A percentile compares a stretch with the other conserved stretches of the same genome.
These are phyloP conservation scores for Myotis myotis DNA, from an alignment of 2,797 vertebrate genomes.

Conservation along the genomic window DNA sequence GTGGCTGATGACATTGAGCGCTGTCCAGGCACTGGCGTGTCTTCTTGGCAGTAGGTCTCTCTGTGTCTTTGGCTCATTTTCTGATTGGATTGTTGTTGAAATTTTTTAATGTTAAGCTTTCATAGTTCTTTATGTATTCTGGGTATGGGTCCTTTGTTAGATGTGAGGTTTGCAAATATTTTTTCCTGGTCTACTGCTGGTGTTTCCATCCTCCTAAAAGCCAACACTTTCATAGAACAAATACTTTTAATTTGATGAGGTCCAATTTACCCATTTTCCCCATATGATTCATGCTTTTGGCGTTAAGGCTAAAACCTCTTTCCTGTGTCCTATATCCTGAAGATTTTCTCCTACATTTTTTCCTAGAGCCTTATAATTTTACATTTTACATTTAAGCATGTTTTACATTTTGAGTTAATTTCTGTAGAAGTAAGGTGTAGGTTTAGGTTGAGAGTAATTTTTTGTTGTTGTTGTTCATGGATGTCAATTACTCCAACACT, in stretches of 20 bases:
- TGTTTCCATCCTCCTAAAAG: neutral
- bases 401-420: neutral
- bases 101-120: neutral
- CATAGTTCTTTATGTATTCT: neutral
- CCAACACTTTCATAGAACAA: neutral
- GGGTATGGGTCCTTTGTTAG: neutral
- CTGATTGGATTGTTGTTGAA: neutral
- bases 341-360: neutral
- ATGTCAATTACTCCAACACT: neutral
- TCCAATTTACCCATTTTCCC: neutral
- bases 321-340: neutral
- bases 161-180: neutral
- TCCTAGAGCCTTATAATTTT: neutral
- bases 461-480: neutral
- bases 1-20: neutral
- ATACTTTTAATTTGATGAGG: neutral
- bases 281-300: neutral
- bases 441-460: neutral
- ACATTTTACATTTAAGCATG: neutral
- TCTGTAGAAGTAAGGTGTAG: neutral
- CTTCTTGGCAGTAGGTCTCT: neutral
- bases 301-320: neutral
- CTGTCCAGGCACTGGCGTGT: rapidly evolving
- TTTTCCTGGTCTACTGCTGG: neutral
- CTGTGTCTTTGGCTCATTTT: neutral